Evolutionary conservation across 1,140 invertebrate species (phyloP), one percentile per base, ranked within the genome.

Genomic region (Drosophila varians): DNA sequence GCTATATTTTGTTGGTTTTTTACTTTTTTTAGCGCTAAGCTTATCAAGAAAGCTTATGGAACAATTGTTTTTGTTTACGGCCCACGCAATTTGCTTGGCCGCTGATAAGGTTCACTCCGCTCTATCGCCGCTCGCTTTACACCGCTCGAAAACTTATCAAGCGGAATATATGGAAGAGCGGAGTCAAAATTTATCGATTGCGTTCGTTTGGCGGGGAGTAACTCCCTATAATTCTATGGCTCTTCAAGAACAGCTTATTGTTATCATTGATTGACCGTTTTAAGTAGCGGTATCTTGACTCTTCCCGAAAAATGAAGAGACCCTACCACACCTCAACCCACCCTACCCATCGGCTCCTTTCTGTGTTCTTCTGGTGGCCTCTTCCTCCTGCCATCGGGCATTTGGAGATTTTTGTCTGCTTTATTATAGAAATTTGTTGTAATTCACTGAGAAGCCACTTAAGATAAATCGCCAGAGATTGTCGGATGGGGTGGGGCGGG

Each of bases 371-470:
- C 45, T 38, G 58, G 34, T 21, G 40, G 52, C 49, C 36, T 42
- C 58, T 36, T 25, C 47, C 56, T 31, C 45, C 26, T 9, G 42
- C 60, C 60, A 57, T 58, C 65, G 76, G 68, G 60, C 82, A 76
- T 82, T 87, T 62, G 55, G 51, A 87, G 77, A 86, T 87, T 86
- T 79, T 82, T 77, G 73, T 87, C 83, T 86, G 82, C 73, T 86
- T 86, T 86, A 86, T 86, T 86, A 86, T 86, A 86, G 77, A 87
- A 87, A 86, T 86, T 87, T 86, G 82, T 86, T 80, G 82, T 87
- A 86, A 86, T 86, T 86, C 82, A 86, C 82, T 62, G 77, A 60
- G 80, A 56, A 69, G 68, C 83, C 83, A 87, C 82, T 86, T 88
- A 82, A 86, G 82, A 86, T 86, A 86, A 86, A 86, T 82, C 80